Evolutionary conservation across 2,113 vertebrate genomes (phyloP), one percentile per base, ranked within the genome.

Genomic region (Eudyptes chrysolophus): DNA sequence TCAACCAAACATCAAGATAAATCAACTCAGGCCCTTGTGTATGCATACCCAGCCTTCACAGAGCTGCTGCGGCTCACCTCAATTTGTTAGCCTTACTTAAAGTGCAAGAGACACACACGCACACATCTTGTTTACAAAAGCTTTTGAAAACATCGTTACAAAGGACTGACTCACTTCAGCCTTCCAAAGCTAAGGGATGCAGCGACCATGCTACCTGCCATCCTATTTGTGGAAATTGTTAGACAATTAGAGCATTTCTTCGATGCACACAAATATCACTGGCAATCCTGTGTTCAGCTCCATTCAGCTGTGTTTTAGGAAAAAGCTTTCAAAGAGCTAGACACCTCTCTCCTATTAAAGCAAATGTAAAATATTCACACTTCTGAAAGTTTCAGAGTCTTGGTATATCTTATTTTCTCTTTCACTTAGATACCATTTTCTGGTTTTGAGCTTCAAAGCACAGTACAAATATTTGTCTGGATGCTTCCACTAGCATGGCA

Each of bases 1-100:
- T 98, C 98, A 97, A 95, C 97, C 95, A 96, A 98, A 97, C 98
- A 98, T 98, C 97, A 97, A 96, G 96, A 98, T 98, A 98, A 98
- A 98, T 98, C 98, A 98, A 92, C 94, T 97, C 74, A 57, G 95
- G 81, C 83, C 94, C 84, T 38, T 49, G 84, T 90, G 93, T 95
- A 80, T 74, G 55, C 36, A 40, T 78, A 84, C 87, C 89, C 96
- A 71, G 90, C 84, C 92, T 89, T 90, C 92, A 78, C 74, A 84
- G 80, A 79, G 89, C 70, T 51, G 82, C 97, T 89, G 49, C 3
- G 2, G 94, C 92, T 87, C 95, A 94, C 92, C 97, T 97, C 89
- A 76, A 90, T 98, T 77, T 92, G 93, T 94, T 83, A 94, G 92
- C 79, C 69, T 52, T 87, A 34, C 89, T 88, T 94, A 46, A 89